Percentiles rank a stretch among this genome's conserved stretches.
These are phyloP conservation scores for Neogale vison DNA, from an alignment of 2,113 vertebrate species.

Conservation along the genomic window DNA sequence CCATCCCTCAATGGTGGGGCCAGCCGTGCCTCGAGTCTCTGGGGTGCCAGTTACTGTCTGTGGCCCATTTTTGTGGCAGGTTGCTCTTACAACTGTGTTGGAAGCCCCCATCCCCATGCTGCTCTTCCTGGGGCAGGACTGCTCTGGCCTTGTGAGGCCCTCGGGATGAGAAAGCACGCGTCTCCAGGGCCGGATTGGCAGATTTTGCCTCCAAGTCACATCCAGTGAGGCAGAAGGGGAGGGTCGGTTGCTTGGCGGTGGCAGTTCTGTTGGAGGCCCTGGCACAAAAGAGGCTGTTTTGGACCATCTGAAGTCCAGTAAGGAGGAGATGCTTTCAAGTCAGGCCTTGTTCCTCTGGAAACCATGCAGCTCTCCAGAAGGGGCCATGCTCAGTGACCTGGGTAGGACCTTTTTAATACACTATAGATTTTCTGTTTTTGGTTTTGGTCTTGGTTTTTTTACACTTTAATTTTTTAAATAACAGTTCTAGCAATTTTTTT, in stretches of 20 bases:
- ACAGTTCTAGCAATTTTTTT: background rate
- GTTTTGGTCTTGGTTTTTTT: background rate
- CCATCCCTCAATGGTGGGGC: too few species aligned
- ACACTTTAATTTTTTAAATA: background rate
- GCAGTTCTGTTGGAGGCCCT: background rate
- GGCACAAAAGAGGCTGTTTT: background rate
- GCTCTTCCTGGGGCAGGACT: background rate
- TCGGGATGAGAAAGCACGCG: background rate
- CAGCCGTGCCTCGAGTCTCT: background rate
- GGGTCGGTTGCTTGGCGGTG: accelerated
- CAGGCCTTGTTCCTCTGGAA: background rate
- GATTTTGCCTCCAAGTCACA: background rate
- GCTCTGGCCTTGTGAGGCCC: background rate
- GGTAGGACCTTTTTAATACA: background rate
- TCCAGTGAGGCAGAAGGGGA: too few species aligned
- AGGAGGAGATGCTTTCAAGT: background rate
- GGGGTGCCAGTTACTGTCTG: too few species aligned
- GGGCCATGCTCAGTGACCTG: background rate
- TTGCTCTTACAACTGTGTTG: background rate
- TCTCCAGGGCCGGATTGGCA: too few species aligned
- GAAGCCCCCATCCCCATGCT: too few species aligned
- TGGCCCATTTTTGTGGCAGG: background rate
- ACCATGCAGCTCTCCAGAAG: background rate
- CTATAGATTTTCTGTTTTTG: background rate
- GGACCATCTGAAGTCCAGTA: background rate